Conservation (phyloP, 2,888 invertebrate species). For the Zeuzera pyrina region DNA sequence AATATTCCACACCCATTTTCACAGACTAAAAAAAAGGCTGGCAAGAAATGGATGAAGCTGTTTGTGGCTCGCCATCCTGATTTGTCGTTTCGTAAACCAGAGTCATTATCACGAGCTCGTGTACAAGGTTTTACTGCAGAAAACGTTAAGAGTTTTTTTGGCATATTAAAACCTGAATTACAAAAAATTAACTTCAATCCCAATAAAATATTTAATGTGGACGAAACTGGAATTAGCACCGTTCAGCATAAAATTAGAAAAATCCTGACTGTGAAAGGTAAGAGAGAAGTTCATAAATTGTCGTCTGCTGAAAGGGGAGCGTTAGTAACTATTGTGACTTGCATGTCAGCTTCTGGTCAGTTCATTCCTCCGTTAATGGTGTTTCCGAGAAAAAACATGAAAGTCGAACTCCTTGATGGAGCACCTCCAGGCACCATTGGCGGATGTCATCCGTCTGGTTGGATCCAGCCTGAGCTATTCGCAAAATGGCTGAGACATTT, state of each 20-base stretch:
- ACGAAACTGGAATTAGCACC: conserved; percentile 4
- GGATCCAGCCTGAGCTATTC: conserved; percentile 11
- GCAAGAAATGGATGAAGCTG: conserved; percentile 4
- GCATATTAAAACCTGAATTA: conserved; percentile 4
- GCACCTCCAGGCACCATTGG: conserved; percentile 14
- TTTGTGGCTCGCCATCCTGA: conserved; percentile 8
- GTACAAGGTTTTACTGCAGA: conserved; percentile 4
- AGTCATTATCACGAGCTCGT: conserved; percentile 8
- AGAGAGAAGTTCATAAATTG: conserved; percentile 7
- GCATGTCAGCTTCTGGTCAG: conserved; percentile 7
- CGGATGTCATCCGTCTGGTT: conserved; percentile 10
- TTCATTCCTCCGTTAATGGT: conserved; percentile 8
- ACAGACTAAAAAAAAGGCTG: conserved; percentile 1
- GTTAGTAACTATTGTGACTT: conserved; percentile 7
- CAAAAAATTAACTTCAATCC: conserved; percentile 3
- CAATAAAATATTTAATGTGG: conserved; percentile 5
- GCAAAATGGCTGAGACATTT: conserved; percentile 9
- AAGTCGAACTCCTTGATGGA: conserved; percentile 8
- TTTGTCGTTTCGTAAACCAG: conserved; percentile 7
- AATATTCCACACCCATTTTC: conserved; percentile 3
- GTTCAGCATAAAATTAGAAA: conserved; percentile 9
- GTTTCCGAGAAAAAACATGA: conserved; percentile 8
- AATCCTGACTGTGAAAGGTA: conserved; percentile 8
- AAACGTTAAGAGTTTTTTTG: conserved; percentile 5
- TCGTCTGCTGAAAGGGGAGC: conserved; percentile 9